A percentile compares a stretch with the other conserved stretches of the same genome.
phyloP scores from a whole-genome alignment of 2,888 invertebrate species.

The Hypomecis punctinalis region DNA sequence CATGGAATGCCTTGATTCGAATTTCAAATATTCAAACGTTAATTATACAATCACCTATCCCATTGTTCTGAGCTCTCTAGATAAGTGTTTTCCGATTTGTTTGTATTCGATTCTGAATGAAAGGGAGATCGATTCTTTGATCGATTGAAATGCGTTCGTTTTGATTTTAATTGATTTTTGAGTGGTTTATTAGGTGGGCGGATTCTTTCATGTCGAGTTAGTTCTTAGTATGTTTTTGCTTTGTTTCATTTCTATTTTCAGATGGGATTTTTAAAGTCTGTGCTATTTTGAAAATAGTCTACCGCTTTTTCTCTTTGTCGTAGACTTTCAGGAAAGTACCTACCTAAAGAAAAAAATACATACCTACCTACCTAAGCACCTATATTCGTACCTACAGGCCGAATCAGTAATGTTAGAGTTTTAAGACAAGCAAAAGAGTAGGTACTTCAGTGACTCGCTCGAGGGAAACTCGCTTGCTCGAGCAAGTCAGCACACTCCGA shows the following conservation, averaged over 20 bases:
- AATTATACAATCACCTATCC: conserved; percentile 21
- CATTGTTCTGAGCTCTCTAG: conserved; percentile 23
- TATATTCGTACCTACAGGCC: too few species aligned
- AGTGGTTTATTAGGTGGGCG: conserved; percentile 4
- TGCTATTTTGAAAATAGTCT: too few species aligned
- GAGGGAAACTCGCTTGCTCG: too few species aligned
- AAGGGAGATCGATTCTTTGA: conserved; percentile 45
- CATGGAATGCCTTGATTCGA: not conserved
- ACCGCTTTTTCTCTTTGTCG: too few species aligned
- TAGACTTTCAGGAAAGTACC: too few species aligned
- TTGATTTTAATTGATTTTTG: conserved; percentile 27
- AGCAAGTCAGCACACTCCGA: too few species aligned
- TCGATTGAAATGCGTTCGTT: conserved; percentile 40
- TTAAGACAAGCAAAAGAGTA: too few species aligned
- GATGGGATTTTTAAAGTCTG: not conserved
- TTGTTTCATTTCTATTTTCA: conserved; percentile 3
- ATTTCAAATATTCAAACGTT: not conserved
- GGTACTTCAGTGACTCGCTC: too few species aligned
- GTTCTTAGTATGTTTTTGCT: not conserved
- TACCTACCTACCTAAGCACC: too few species aligned
- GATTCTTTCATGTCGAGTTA: not conserved
- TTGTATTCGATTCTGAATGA: conserved; percentile 27
- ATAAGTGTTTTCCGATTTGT: conserved; percentile 26
- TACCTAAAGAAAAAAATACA: too few species aligned
- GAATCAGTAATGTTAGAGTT: too few species aligned